Base-by-base conservation (phyloP, 2,113 vertebrate species). In the Jaculus jaculus region DNA sequence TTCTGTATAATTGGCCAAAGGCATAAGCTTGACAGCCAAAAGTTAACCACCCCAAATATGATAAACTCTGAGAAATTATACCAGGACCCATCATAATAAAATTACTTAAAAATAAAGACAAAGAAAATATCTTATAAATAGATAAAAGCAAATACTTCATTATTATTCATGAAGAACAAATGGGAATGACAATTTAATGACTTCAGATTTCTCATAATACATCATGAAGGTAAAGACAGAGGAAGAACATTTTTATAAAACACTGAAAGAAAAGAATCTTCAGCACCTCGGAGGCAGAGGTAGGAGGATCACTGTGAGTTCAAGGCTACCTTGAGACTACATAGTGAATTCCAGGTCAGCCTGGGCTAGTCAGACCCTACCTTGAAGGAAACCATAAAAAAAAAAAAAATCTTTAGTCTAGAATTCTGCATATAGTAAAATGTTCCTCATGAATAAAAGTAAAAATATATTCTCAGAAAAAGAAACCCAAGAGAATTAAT, bases 141-240 rank as follows among this genome's bases (percentile, higher is more conserved):
- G 28, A 42, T 32, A 58, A 54, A 79, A 26, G 60, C 54, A 58
- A 28, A n/a, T 80, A 39, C 84, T 68, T 28, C 7, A 84, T 73
- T 93, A 54, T 75, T 93, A 42, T 47, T 63, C 68, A 73, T 65
- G 74, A n/a, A 79, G 47, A 91, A 80, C 34, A 92, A 82, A 91
- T 37, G 32, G 30, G 15, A 91, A 94, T 65, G 81, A 63, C 26
- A 34, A 84, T 81, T 79, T 66, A 90, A 90, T 84, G 39, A 84
- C 68, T 77, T 39, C 68, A 90, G 7, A 94, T 87, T 94, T 89
- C 51, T 93, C 51, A 78, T 87, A 63, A 85, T 39, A 71, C 91
- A 91, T 82, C 68, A 61, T 90, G 66, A 91, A 95, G 47, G 7
- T 17, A n/a, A 13, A 94, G 82, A 26, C 34, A 84, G 23, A 73